phyloP scores from a whole-genome alignment of 2,888 invertebrate species.

The Pachydiplax longipennis region DNA sequence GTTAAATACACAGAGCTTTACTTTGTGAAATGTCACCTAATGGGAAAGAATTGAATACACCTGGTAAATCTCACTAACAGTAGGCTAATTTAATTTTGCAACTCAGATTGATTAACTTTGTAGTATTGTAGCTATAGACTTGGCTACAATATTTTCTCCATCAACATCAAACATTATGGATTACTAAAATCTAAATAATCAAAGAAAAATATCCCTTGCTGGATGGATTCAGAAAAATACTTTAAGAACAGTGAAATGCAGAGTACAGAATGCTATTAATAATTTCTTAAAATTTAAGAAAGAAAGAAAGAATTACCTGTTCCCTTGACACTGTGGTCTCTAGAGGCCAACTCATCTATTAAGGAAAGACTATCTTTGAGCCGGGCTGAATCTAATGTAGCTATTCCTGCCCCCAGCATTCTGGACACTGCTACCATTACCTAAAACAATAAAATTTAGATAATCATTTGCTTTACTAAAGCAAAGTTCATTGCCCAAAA shows the following conservation, averaged over 20 bases:
- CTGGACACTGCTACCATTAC: slow-evolving; percentile 96
- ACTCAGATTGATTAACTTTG: too few species aligned
- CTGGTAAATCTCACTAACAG: too few species aligned
- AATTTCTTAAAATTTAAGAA: neutral
- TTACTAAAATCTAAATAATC: neutral
- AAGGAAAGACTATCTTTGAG: slow-evolving; percentile 93
- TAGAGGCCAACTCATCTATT: slow-evolving; percentile 91
- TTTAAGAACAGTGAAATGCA: neutral
- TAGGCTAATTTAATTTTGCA: too few species aligned
- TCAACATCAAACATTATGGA: neutral
- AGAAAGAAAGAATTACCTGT: slow-evolving; percentile 67
- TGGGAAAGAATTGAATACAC: too few species aligned
- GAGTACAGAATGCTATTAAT: neutral
- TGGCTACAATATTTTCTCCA: neutral
- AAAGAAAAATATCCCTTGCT: neutral
- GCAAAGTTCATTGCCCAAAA: too few species aligned
- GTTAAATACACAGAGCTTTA: too few species aligned
- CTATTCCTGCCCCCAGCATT: slow-evolving; percentile 89
- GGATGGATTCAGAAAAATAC: neutral
- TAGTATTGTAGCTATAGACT: too few species aligned
- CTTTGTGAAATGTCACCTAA: too few species aligned
- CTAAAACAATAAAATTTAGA: slow-evolving; percentile 60
- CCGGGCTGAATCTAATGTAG: slow-evolving; percentile 83
- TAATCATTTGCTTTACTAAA: too few species aligned
- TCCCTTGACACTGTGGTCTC: slow-evolving; percentile 94